Base-by-base conservation (phyloP, 2,113 vertebrate species). In the Oryzias curvinotus region DNA sequence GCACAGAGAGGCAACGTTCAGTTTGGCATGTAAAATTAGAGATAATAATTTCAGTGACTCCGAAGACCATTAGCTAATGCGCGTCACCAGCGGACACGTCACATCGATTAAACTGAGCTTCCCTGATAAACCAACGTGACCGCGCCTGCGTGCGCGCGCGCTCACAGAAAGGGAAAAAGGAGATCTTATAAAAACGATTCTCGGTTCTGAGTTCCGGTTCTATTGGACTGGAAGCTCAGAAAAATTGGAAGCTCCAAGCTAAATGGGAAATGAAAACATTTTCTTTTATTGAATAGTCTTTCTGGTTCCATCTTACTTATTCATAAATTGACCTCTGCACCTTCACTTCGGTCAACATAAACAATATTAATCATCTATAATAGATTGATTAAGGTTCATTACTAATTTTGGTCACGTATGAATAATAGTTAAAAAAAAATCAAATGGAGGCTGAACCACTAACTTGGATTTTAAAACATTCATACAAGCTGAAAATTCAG, bases 41-140 rank as follows among this genome's bases (percentile, higher is more conserved):
- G 56, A 63, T 54, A 86, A 88, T 85, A 69, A 73, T 84, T 76
- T 82, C 91, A 90, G 85, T 90, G 91, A 91, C 90, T 91, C 90
- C 91, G 87, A 87, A 87, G 30, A 18, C 80, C 90, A 93, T 94
- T 92, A 93, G 91, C 91, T 90, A 88, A 88, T 87, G 88, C 87
- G 81, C 86, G 75, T 77, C 85, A 73, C 76, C 43, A 45, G 57
- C 16, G 42, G 68, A 87, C 83, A 89, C 84, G 92, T 95, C 93
- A 93, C 87, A 90, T 82, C 89, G 89, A 93, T 95, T 94, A 93
- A 91, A 87, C 82, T 90, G 91, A 94, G 85, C 60, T 61, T 54
- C 56, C 49, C 44, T 75, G 87, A 92, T 79, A 82, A 91, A 91
- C 78, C 71, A 48, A 69, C 55, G 52, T 54, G 48, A 59, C 30